Percentiles rank a stretch among this genome's conserved stretches.
Conservation (phyloP, 2,888 invertebrate species). For the Thysanoteuthis rhombus region DNA sequence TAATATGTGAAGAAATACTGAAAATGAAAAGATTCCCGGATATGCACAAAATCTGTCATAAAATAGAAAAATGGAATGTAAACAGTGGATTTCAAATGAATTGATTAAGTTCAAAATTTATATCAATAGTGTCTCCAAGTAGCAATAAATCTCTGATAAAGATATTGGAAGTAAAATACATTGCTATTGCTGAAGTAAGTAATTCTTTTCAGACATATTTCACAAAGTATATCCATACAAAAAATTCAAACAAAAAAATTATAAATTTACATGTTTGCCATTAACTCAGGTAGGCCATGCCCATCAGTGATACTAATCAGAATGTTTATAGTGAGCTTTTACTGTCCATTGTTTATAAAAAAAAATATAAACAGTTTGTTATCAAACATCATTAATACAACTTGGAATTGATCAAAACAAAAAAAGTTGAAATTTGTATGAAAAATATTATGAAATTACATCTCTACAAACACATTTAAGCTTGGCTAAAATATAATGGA, state of each 20-base stretch:
- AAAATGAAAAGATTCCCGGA: neutral
- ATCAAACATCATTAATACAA: neutral
- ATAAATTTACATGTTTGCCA: neutral
- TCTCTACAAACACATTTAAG: neutral
- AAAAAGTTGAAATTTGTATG: neutral
- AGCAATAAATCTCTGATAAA: neutral
- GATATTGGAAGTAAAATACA: neutral
- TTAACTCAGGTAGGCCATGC: neutral
- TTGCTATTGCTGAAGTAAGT: neutral
- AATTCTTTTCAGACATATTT: neutral
- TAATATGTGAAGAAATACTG: neutral
- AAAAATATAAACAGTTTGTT: neutral
- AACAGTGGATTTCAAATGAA: neutral
- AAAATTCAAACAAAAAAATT: neutral
- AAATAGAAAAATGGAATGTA: neutral
- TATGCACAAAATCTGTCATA: neutral
- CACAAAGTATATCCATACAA: neutral
- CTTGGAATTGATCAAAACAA: neutral
- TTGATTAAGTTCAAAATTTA: neutral
- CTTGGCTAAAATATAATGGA: neutral
- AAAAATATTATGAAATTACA: neutral
- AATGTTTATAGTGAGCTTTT: neutral
- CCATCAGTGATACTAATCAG: neutral
- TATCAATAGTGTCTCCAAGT: neutral
- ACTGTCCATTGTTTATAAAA: neutral